Conservation (phyloP, 1,140 invertebrate genomes). For the Heliconius himera region DNA sequence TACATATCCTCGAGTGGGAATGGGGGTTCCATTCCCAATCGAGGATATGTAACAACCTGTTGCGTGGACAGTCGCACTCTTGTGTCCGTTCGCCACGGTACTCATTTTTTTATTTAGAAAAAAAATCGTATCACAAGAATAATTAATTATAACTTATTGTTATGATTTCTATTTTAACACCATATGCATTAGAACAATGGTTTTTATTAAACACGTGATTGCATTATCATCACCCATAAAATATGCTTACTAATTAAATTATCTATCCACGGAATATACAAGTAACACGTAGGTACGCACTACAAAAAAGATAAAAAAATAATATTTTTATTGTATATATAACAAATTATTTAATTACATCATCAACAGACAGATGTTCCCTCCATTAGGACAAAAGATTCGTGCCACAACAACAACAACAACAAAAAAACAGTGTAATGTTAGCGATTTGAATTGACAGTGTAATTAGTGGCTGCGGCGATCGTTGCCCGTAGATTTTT, state of each 20-base stretch:
- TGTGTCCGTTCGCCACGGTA: no score
- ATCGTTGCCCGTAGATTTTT: conserved; percentile 26
- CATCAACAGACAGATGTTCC: background rate
- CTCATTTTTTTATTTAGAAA: no score
- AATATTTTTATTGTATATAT: background rate
- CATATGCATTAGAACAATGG: background rate
- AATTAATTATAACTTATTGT: background rate
- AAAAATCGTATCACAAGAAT: background rate
- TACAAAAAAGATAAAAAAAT: background rate
- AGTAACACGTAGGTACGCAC: background rate
- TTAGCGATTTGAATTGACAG: conserved; percentile 32
- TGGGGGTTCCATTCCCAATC: no score
- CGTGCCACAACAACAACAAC: background rate
- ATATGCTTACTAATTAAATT: conserved; percentile 4
- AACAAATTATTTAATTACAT: conserved; percentile 9
- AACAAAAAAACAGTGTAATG: conserved; percentile 6
- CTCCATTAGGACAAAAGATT: conserved; percentile 10
- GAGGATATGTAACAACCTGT: no score
- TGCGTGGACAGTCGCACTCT: no score
- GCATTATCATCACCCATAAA: background rate
- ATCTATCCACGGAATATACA: background rate
- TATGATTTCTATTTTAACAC: background rate
- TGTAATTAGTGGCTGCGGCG: conserved; percentile 36
- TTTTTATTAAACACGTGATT: background rate
- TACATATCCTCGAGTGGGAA: no score